Base-by-base conservation (phyloP, 2,113 vertebrate genomes). In the Sinocyclocheilus rhinocerous region DNA sequence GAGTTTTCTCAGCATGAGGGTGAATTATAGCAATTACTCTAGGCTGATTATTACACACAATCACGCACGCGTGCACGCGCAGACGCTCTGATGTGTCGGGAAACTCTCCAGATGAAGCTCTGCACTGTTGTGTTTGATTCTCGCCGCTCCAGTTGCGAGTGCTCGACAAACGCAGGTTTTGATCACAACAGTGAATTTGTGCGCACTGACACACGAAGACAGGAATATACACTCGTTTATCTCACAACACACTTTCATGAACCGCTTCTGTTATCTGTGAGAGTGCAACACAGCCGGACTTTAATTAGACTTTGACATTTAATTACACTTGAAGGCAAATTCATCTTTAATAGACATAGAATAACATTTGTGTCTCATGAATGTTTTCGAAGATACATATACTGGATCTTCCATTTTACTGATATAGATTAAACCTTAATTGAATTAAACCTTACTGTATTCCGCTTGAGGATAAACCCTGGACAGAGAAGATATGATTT, bases 21-120 rank as follows among this genome's bases (percentile, higher is more conserved):
- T 84, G 86, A 90, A 90, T 86, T 87, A 90, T 85, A 90, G 89
- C 89, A 90, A 90, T 90, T 90, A 90, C 85, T 83, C 80, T 75
- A 70, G 59, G 1, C 59, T 82, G 73, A 70, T 80, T 76, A 69
- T 59, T 72, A 80, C 77, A 26, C 84, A 57, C 70, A 5, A 8
- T 42, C 42, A 45, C 29, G 3, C 29, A 33, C 29, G 2, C 29
- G 29, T 33, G 29, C 29, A 33, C 45, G 50, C 42, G 16, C 57
- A 5, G 29, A 67, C 24, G 65, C n/a, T 65, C 24, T 24, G 61
- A 70, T 26, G 73, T 26, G 39, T 75, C 4, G 36, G 77, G 57
- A 80, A 80, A 2, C 78, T 26, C 39, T 81, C 59, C 79, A 65
- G 59, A 81, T 67, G 59, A 81, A 65, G 36, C 42, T n/a, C 57